phyloP scores from a whole-genome alignment of 2,888 invertebrate species.

The Xiphydria camelus region DNA sequence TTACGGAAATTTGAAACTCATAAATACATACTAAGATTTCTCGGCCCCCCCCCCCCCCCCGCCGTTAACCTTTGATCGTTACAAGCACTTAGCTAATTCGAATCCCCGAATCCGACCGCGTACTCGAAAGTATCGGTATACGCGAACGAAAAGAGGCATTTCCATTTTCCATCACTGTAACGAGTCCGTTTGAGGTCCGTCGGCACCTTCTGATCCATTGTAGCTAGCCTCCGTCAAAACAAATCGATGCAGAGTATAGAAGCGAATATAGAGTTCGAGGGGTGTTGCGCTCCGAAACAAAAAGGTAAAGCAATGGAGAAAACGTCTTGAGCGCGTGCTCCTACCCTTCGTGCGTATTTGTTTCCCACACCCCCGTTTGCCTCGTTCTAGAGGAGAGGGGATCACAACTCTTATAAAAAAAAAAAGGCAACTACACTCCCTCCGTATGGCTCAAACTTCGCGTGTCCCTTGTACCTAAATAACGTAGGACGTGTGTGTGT shows the following conservation, averaged over 20 bases:
- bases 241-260: conserved; percentile 3
- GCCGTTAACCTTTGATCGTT: too few species aligned
- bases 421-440: conserved; percentile 28
- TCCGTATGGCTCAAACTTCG: conserved; percentile 2
- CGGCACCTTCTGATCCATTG: conserved; percentile 35
- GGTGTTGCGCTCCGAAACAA: conserved; percentile 18
- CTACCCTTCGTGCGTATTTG: conserved; percentile 32
- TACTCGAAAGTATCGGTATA: too few species aligned
- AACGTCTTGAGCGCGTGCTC: conserved; percentile 6
- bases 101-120: too few species aligned
- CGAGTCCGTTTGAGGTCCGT: not conserved
- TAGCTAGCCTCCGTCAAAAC: conserved; percentile 40
- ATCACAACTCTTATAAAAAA: conserved; percentile 39
- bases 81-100: too few species aligned
- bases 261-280: conserved; percentile 22
- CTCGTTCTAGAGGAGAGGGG: conserved; percentile 26
- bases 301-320: conserved; percentile 5
- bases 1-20: too few species aligned
- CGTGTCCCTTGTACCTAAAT: too few species aligned
- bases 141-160: too few species aligned
- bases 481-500: too few species aligned
- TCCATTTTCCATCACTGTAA: too few species aligned
- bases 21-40: too few species aligned
- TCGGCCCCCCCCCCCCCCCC: too few species aligned
- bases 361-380: conserved; percentile 34